Conservation (phyloP, 2,113 vertebrate genomes). For the Sapayoa aenigma region DNA sequence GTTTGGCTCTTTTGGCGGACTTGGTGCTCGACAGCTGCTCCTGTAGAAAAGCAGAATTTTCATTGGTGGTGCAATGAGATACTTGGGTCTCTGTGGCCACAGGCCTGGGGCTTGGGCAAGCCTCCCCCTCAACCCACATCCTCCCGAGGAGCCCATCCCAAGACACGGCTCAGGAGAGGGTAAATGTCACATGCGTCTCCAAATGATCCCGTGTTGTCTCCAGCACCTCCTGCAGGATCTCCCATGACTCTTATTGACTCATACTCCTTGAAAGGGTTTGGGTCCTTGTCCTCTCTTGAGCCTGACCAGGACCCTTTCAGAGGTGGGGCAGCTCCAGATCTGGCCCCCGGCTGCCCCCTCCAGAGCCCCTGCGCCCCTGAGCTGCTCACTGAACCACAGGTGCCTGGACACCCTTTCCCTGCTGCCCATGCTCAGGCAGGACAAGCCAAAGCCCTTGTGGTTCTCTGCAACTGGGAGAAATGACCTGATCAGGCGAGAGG, state of each 20-base stretch:
- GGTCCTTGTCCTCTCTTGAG: neutral
- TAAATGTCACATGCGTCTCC: neutral
- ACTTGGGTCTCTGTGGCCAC: neutral
- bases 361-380: neutral
- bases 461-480: neutral
- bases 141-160: neutral
- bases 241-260: neutral
- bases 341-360: neutral
- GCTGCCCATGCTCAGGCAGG: neutral
- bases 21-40: rapidly evolving
- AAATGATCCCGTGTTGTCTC: neutral
- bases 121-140: rapidly evolving
- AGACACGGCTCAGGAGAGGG: neutral
- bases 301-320: neutral
- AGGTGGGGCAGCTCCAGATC: neutral
- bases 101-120: rapidly evolving
- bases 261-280: neutral
- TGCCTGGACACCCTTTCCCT: neutral
- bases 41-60: neutral
- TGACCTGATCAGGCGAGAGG: neutral
- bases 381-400: neutral
- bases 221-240: neutral
- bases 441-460: neutral
- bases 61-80: neutral
- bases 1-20: neutral